These are phyloP conservation scores for Drosophila simulans DNA, from an alignment of 1,140 invertebrate species.

Conservation along the genomic window DNA sequence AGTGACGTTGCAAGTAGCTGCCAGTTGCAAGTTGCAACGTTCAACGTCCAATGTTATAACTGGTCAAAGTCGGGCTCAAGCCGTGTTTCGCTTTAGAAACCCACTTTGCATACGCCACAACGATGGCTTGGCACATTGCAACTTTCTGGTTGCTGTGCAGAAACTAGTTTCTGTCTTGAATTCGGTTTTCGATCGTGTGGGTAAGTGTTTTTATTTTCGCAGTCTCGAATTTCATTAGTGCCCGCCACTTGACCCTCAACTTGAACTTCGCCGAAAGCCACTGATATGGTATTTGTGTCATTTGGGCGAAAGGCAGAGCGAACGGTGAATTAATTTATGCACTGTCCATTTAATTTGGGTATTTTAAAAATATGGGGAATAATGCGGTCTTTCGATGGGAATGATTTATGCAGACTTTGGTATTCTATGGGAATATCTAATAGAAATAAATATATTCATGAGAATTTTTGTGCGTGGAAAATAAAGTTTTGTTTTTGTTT, in stretches of 20 bases:
- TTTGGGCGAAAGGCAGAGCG: slow-evolving; percentile 24
- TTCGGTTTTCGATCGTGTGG: slow-evolving; percentile 51
- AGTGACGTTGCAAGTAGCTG: slow-evolving; percentile 65
- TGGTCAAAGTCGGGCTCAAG: slow-evolving; percentile 61
- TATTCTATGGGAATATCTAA: slow-evolving; percentile 15
- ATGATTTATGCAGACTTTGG: slow-evolving; percentile 22
- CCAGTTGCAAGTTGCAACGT: slow-evolving; percentile 34
- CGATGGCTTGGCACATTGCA: slow-evolving; percentile 58
- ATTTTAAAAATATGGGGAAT: slow-evolving; percentile 14
- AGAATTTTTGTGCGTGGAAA: not conserved
- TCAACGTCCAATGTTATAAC: slow-evolving; percentile 70
- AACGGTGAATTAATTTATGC: slow-evolving; percentile 30
- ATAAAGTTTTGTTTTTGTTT: slow-evolving; percentile 2
- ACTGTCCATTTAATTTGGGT: slow-evolving; percentile 40
- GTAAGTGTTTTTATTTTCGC: slow-evolving; percentile 49
- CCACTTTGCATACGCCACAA: slow-evolving; percentile 67
- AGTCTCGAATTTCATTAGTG: slow-evolving; percentile 67
- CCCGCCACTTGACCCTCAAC: slow-evolving; percentile 63
- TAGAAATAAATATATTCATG: slow-evolving; percentile 19
- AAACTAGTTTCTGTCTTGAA: slow-evolving; percentile 59
- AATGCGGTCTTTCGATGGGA: slow-evolving; percentile 5
- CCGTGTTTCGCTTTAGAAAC: slow-evolving; percentile 74
- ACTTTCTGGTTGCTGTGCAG: slow-evolving; percentile 20
- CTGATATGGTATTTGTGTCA: slow-evolving; percentile 37
- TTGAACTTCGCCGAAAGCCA: slow-evolving; percentile 60